These are phyloP conservation scores for Pristionchus mayeri DNA, from an alignment of 2,888 invertebrate genomes.

Conservation along the genomic window DNA sequence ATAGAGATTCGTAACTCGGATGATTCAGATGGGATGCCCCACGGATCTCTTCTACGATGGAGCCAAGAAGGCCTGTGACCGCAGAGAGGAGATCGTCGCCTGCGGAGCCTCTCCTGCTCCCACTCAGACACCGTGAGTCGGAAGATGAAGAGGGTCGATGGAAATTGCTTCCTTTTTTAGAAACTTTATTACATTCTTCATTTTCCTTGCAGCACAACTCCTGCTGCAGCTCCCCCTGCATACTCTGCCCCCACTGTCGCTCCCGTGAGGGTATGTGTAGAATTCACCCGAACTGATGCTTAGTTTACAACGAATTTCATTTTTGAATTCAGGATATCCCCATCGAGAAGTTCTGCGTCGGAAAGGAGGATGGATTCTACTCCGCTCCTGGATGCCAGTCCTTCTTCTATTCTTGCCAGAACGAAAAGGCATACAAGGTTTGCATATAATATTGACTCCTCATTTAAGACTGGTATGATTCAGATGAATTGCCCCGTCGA, in stretches of 20 bases:
- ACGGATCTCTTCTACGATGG: constrained; percentile 38
- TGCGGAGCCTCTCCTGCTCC: constrained; percentile 25
- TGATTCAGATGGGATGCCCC: constrained; percentile 41
- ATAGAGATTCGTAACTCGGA: too few relatives aligned
- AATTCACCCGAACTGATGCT: too few relatives aligned
- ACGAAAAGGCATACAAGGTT: constrained; percentile 2
- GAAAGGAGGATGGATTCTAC: constrained; percentile 48
- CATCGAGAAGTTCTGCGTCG: constrained; percentile 32
- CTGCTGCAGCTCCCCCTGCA: background rate
- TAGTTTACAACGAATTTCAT: too few relatives aligned
- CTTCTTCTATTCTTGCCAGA: constrained; percentile 48
- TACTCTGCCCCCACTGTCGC: background rate
- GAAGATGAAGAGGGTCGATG: too few relatives aligned
- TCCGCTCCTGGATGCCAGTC: constrained; percentile 7
- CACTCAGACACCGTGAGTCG: constrained; percentile 7
- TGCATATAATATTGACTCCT: too few relatives aligned
- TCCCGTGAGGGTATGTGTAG: too few relatives aligned
- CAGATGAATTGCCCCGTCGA: constrained; percentile 32
- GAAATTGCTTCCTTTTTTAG: too few relatives aligned
- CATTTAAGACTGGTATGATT: background rate
- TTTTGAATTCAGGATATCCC: constrained; percentile 10
- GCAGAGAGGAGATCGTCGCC: constrained; percentile 6
- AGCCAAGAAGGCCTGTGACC: constrained; percentile 7
- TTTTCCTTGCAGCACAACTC: too few relatives aligned
- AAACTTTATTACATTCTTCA: too few relatives aligned